Evolutionary conservation across 2,113 vertebrate genomes (phyloP).

Genomic region (Antechinus stuartii): DNA sequence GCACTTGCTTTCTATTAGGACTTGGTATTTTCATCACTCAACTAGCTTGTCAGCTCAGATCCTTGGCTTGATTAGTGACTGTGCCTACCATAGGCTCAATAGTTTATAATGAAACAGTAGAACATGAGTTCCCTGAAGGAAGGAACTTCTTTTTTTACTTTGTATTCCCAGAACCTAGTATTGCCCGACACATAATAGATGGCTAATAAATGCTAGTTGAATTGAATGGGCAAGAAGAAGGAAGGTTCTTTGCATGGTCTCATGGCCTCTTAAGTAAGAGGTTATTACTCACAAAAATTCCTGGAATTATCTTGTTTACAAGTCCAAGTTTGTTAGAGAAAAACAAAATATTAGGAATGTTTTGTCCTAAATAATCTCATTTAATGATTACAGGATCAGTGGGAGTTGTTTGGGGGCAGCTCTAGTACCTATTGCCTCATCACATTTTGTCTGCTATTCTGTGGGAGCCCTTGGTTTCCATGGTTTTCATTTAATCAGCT

Average conservation of each 20-base stretch:
- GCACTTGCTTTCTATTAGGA: neutral
- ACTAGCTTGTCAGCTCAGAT: neutral
- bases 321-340: slow-evolving; percentile 46
- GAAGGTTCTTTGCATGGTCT: neutral
- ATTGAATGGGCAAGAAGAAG: neutral
- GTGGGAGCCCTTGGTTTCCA: slow-evolving; percentile 78
- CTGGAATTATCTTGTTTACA: neutral
- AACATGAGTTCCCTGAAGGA: neutral
- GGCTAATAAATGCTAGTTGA: neutral
- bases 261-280: neutral
- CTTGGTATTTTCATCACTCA: neutral
- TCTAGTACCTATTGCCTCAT: slow-evolving; percentile 62
- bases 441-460: slow-evolving; percentile 73
- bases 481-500: slow-evolving; percentile 67
- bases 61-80: neutral
- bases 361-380: slow-evolving; percentile 61
- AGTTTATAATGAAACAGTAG: neutral
- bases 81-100: neutral
- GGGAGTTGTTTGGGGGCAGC: slow-evolving; percentile 72
- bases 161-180: neutral
- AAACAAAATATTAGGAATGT: slow-evolving; percentile 44
- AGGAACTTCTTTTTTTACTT: neutral
- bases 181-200: neutral
- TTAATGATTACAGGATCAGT: slow-evolving; percentile 66
- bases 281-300: neutral